Conservation (phyloP, 2,888 invertebrate genomes). For the Tenthredo livida region DNA sequence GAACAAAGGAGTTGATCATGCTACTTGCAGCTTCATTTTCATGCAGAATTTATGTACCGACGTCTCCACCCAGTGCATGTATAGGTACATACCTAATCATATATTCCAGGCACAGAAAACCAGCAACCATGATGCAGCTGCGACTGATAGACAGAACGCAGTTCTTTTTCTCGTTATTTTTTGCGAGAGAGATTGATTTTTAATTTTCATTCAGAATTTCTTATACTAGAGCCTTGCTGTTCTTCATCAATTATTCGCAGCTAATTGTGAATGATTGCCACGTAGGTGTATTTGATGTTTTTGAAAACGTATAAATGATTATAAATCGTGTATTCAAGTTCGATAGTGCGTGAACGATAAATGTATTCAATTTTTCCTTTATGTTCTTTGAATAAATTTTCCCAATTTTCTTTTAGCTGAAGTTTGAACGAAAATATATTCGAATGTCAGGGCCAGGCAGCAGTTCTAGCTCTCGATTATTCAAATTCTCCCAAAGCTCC, state of each 20-base stretch:
- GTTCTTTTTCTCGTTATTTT: neutral
- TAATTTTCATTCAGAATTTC: neutral
- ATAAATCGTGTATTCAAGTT: neutral
- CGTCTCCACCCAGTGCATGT: neutral
- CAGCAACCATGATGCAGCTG: neutral
- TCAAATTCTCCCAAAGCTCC: conserved; percentile 12
- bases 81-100: neutral
- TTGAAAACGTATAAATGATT: neutral
- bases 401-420: neutral
- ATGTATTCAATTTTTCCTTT: neutral
- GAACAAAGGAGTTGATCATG: conserved; percentile 10
- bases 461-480: conserved; percentile 34
- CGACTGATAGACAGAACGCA: neutral
- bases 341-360: neutral
- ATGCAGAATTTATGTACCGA: neutral
- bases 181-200: neutral
- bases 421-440: conserved; percentile 29
- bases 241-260: neutral
- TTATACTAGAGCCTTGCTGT: neutral
- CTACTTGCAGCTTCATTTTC: neutral
- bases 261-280: neutral
- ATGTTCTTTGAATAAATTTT: conserved; percentile 17
- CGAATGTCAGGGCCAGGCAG: conserved; percentile 22
- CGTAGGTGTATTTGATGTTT: neutral
- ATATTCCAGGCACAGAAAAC: conserved; percentile 34